Percentiles rank a stretch among this genome's conserved stretches.
phyloP scores from a whole-genome alignment of 2,113 vertebrate species.

The Toxotes chatareus region DNA sequence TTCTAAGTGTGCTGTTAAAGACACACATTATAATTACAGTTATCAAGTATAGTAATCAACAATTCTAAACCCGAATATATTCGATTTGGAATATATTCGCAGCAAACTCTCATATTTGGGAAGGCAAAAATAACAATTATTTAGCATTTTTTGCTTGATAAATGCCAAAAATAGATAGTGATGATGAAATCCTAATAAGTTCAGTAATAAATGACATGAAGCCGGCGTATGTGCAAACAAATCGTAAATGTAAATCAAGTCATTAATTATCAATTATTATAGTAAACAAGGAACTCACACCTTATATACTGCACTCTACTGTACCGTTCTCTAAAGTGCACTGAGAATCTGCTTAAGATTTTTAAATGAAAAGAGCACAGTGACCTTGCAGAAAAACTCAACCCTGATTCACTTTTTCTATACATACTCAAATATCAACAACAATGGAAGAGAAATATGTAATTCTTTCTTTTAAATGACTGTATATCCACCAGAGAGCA shows the following conservation, averaged over 20 bases:
- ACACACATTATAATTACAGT: constrained; percentile 23
- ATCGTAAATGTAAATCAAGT: background rate
- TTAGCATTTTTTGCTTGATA: background rate
- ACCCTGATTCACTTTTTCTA: background rate
- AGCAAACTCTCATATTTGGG: background rate
- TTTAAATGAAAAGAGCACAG: background rate
- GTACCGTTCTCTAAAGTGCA: background rate
- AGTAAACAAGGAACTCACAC: too few species aligned
- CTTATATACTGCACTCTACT: background rate
- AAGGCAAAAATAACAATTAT: background rate
- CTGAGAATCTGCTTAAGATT: background rate
- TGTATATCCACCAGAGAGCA: background rate
- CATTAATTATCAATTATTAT: background rate
- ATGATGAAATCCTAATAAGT: background rate
- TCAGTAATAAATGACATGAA: background rate
- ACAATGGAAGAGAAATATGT: background rate
- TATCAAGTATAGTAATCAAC: background rate
- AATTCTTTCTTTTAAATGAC: constrained; percentile 17
- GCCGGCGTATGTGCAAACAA: background rate
- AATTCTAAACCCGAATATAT: background rate
- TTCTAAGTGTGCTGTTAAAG: background rate
- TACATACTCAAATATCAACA: background rate
- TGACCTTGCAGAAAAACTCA: background rate
- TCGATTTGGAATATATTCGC: background rate
- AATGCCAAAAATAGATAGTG: too few species aligned